Conservation (phyloP, 2,888 invertebrate species). For the Andrena bicolor region DNA sequence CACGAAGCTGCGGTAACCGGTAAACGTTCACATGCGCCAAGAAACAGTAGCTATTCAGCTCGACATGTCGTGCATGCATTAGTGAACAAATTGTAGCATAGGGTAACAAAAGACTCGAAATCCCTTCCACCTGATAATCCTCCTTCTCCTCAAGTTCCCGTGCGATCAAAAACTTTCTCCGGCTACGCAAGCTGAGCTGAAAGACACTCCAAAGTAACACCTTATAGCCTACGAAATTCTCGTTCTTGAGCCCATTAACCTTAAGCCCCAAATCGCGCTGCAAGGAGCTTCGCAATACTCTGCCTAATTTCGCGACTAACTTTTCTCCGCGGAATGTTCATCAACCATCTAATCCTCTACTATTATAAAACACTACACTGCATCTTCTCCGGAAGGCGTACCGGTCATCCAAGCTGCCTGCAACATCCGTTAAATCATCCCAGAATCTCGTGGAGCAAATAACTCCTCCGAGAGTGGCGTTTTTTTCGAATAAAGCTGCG, state of each 20-base stretch:
- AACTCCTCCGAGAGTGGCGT: constrained; percentile 20
- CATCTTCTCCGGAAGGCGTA: background rate
- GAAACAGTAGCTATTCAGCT: background rate
- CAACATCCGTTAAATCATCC: constrained; percentile 37
- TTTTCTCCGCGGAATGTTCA: background rate
- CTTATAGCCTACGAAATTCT: no score
- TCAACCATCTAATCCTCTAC: background rate
- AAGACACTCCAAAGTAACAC: no score
- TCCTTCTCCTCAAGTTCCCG: no score
- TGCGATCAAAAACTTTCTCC: no score
- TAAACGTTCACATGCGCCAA: background rate
- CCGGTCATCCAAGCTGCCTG: background rate
- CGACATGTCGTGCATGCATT: background rate
- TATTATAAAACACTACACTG: background rate
- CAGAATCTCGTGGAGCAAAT: constrained; percentile 13
- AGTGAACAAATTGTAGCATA: background rate
- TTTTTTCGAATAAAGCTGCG: constrained; percentile 37
- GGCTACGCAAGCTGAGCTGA: no score
- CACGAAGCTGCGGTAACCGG: background rate
- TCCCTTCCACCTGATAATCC: no score
- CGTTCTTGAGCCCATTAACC: background rate
- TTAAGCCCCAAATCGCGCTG: background rate
- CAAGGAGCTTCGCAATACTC: background rate
- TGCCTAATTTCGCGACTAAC: background rate
- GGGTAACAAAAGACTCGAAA: no score